phyloP scores from a whole-genome alignment of 2,888 invertebrate genomes.

The Pandemis corylana region DNA sequence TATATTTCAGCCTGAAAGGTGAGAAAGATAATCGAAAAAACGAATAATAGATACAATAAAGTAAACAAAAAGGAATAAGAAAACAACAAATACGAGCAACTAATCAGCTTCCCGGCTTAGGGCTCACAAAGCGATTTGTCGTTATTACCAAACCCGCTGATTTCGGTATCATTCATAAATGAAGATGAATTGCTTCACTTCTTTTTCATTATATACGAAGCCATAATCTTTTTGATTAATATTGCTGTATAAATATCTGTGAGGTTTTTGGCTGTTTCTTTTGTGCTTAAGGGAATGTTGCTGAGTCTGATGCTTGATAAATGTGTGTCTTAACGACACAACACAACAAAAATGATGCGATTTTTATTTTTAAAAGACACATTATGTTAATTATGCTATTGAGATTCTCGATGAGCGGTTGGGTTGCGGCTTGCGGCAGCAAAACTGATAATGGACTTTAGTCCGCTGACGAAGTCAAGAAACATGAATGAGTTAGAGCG shows the following conservation, averaged over 20 bases:
- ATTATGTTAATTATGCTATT: no score
- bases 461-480: no score
- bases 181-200: constrained; percentile 38
- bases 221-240: constrained; percentile 41
- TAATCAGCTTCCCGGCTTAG: constrained; percentile 27
- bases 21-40: constrained; percentile 14
- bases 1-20: constrained; percentile 11
- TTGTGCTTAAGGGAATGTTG: background rate
- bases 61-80: constrained; percentile 21
- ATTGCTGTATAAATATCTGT: constrained; percentile 38
- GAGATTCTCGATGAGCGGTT: no score
- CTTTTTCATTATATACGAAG: constrained; percentile 39
- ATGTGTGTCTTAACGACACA: background rate
- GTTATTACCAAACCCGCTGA: constrained; percentile 36
- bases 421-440: no score
- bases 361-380: no score
- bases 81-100: constrained; percentile 14
- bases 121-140: constrained; percentile 38
- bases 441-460: no score
- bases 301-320: background rate
- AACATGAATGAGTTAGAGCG: no score
- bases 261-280: constrained; percentile 20
- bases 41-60: constrained; percentile 22
- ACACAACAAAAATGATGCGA: background rate
- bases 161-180: constrained; percentile 37